Evolutionary conservation across 2,797 vertebrate species (phyloP), one percentile per base, ranked within the genome.

Genomic region (Helarctos malayanus): DNA sequence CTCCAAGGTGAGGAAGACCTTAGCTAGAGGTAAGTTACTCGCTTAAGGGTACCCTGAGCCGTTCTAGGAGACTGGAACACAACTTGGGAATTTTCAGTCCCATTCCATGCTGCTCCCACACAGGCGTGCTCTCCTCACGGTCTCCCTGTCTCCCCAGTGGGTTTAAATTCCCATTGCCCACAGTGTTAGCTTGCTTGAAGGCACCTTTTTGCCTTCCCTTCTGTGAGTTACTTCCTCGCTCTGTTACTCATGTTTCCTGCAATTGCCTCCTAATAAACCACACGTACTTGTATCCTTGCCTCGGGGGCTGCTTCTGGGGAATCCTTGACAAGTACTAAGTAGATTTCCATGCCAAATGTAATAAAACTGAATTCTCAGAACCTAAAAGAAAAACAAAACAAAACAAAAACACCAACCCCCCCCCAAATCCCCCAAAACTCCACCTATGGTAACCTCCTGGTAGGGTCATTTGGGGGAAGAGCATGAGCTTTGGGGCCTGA

Each of bases 291-390:
- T 92, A 97, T 89, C 35, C 79, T 90, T 79, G 68, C 79, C 78
- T 84, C 49, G 4, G 78, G 76, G 76, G 54, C 87, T 91, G 68
- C 75, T 97, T 97, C 95, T 25, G 54, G 88, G 79, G 87, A 91
- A 91, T 85, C 49, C 8, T 7, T 84, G 65, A 93, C 61, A 83
- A 89, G 45, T 69, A 52, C 81, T 41, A 80, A 82, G 49, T 71
- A 69, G n/a, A 80, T 82, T 89, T 96, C 85, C 85, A 96, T 49
- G 47, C 41, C 79, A 95, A 82, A 93, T 86, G 52, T 57, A 78
- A 68, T 95, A 88, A 92, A 69, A 85, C 16, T 3, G 21, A 93
- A 79, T 80, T 96, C 81, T 94, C 69, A 78, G 82, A 95, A 65
- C n/a, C 75, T 38, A 83, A 84, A 76, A 75, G 69, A 32, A 88